Conservation (phyloP, 2,888 invertebrate genomes). For the Drosophila ochracea region DNA sequence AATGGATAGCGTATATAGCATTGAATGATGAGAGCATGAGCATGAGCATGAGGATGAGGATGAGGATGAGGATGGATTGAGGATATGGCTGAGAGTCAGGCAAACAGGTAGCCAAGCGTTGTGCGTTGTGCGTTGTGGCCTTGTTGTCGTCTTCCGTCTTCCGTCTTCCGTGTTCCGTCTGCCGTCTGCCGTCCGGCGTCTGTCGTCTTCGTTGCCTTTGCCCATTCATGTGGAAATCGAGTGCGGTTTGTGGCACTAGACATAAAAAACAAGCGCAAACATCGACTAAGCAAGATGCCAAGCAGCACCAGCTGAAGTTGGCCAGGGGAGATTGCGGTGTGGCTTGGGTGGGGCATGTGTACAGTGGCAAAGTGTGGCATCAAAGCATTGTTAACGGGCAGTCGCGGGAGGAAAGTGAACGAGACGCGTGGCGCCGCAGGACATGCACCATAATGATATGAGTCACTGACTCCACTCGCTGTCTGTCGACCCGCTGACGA, state of each 20-base stretch:
- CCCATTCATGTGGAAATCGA: slow-evolving; percentile 74
- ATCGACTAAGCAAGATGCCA: slow-evolving; percentile 4
- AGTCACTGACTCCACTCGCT: slow-evolving; percentile 66
- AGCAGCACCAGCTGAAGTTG: slow-evolving; percentile 8
- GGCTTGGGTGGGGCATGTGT: background rate
- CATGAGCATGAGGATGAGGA: background rate
- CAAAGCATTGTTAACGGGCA: slow-evolving; percentile 41
- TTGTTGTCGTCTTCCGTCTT: slow-evolving; percentile 16
- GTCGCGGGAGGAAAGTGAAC: slow-evolving; percentile 1
- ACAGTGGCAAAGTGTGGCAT: slow-evolving; percentile 47
- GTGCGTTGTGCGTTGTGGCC: slow-evolving; percentile 19
- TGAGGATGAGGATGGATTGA: slow-evolving; percentile 8
- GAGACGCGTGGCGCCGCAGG: slow-evolving; percentile 72
- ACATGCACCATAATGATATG: slow-evolving; percentile 78
- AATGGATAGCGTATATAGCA: slow-evolving; percentile 29
- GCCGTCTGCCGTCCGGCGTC: background rate
- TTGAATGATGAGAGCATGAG: slow-evolving; percentile 24
- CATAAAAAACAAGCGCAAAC: slow-evolving; percentile 60
- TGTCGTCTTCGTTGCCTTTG: slow-evolving; percentile 32
- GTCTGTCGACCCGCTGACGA: slow-evolving; percentile 24
- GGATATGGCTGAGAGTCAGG: slow-evolving; percentile 19
- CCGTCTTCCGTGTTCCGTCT: background rate
- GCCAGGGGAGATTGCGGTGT: background rate
- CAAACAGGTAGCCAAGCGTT: slow-evolving; percentile 56
- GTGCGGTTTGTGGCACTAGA: slow-evolving; percentile 69